Base-by-base conservation (phyloP, 1,140 invertebrate species). In the Globodera ellingtonae region DNA sequence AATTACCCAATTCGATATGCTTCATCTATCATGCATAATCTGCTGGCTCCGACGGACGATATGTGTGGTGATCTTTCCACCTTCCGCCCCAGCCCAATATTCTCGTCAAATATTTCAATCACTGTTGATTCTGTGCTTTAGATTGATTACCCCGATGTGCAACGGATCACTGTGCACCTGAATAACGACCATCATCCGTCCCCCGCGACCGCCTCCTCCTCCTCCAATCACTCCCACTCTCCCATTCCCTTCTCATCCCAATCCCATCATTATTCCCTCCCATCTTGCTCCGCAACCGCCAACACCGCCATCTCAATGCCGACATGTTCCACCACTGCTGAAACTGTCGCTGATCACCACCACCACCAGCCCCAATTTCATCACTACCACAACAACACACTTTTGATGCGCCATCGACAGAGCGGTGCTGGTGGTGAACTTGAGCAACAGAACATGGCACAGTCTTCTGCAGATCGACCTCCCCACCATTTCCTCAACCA, bases 81-180 rank as follows among this genome's bases (percentile, higher is more conserved):
- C 56, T 62, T 18, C 56, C 56, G 6, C 18, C 56, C 18, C 56
- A 6, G 13, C 18, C 56, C 56, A 6, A 6, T 15, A 62, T 18
- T 18, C 56, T 62, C 56, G 56, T n/a, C 8, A 62, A 62, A 9
- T 9, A 18, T 62, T 62, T 62, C 56, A 65, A 76, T 72, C 52
- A 35, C 44, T 69, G 48, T 76, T 84, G 72, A 44, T 44, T 52
- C 21, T 75, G 48, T n/a, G 52, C 35, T 86, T 35, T 46, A 85
- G 84, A 85, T 85, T 59, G 84, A 85, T 56, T 85, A 85, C 75
- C 84, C 84, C 46, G 84, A 85, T 75, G 84, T 85, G 8, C 84
- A 85, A 75, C 83, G 84, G 10, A 85, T 85, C 52, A 86, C 84
- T n/a, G 85, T 85, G 24, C 85, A 86, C 67, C 71, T 85, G 56